Conservation (phyloP, 2,797 vertebrate genomes). For the Geotria australis region DNA sequence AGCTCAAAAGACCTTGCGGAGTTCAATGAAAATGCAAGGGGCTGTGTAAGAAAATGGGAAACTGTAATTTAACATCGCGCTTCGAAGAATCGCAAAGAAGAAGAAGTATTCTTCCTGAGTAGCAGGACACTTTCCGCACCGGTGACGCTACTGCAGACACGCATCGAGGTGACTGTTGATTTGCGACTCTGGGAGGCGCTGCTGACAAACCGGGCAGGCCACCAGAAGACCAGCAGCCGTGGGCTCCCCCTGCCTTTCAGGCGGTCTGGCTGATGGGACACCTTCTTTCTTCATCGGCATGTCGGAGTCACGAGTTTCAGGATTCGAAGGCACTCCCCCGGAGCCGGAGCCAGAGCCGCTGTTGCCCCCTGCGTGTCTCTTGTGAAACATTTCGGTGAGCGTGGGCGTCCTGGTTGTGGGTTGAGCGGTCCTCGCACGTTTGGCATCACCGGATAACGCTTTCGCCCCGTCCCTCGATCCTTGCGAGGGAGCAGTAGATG, state of each 20-base stretch:
- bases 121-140: constrained; percentile 32
- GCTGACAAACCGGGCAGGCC: constrained; percentile 41
- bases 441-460: too few relatives aligned
- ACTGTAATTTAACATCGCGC: too few relatives aligned
- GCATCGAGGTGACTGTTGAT: constrained; percentile 65
- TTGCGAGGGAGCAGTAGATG: too few relatives aligned
- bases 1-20: too few relatives aligned
- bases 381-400: too few relatives aligned
- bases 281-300: too few relatives aligned
- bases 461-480: too few relatives aligned
- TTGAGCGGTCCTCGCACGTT: too few relatives aligned
- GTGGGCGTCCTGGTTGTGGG: too few relatives aligned
- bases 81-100: too few relatives aligned
- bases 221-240: constrained; percentile 11
- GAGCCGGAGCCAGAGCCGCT: constrained; percentile 3
- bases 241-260: not conserved
- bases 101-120: constrained; percentile 66
- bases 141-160: constrained; percentile 16
- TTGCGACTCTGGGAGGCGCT: constrained; percentile 18
- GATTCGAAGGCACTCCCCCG: constrained; percentile 13
- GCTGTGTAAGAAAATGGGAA: too few relatives aligned
- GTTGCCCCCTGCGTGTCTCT: not conserved
- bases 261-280: not conserved
- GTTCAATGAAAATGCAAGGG: too few relatives aligned
- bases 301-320: constrained; percentile 2